These are phyloP conservation scores for Ursus arctos DNA, from an alignment of 2,113 vertebrate genomes.

Conservation along the genomic window DNA sequence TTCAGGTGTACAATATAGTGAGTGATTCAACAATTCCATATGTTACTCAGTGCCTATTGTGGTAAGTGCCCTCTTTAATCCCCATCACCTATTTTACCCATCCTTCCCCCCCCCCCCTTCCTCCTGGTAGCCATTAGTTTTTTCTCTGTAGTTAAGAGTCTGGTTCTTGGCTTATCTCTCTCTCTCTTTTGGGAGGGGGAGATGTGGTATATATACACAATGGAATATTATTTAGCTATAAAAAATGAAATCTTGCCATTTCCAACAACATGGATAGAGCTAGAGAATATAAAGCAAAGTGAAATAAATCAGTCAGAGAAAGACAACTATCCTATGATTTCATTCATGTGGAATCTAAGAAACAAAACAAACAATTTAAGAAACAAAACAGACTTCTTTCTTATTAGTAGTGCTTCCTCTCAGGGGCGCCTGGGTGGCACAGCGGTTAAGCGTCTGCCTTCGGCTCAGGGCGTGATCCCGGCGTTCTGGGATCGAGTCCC, in stretches of 20 bases:
- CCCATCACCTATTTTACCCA: neutral
- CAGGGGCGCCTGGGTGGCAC: too few relatives aligned
- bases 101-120: neutral
- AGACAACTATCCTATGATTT: neutral
- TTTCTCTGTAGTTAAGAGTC: neutral
- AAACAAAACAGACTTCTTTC: neutral
- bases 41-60: neutral
- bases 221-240: neutral
- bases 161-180: too few relatives aligned
- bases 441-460: too few relatives aligned
- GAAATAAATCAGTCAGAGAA: neutral
- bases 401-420: neutral
- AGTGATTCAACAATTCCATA: neutral
- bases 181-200: neutral
- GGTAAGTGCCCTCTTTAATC: neutral
- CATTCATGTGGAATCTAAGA: neutral
- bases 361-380: neutral
- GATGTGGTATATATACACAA: neutral
- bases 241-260: neutral
- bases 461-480: too few relatives aligned
- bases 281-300: neutral
- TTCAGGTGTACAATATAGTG: neutral
- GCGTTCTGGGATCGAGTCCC: too few relatives aligned
- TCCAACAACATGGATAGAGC: neutral
- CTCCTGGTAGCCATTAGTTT: neutral